phyloP scores from a whole-genome alignment of 2,888 invertebrate species.

The Xanthorhoe designata region DNA sequence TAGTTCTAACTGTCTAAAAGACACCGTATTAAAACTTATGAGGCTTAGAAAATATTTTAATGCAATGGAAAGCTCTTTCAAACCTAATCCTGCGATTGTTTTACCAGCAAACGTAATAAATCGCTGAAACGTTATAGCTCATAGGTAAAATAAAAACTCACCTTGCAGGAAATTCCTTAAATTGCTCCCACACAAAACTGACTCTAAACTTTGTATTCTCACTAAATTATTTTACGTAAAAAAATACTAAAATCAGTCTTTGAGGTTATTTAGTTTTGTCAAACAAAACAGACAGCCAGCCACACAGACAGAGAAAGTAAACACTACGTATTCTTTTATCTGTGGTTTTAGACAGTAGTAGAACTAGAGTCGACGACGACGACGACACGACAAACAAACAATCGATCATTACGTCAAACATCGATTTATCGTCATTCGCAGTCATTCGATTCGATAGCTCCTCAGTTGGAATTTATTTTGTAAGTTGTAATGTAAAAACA shows the following conservation, averaged over 20 bases:
- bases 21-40: background rate
- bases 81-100: background rate
- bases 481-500: no score
- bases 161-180: constrained; percentile 17
- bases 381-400: no score
- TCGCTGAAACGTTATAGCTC: background rate
- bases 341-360: no score
- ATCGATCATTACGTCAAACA: no score
- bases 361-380: no score
- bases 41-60: background rate
- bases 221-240: constrained; percentile 21
- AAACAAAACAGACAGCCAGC: constrained; percentile 37
- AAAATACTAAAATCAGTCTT: constrained; percentile 69
- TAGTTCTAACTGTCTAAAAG: background rate
- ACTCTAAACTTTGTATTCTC: constrained; percentile 4
- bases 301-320: no score
- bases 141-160: background rate
- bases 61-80: background rate
- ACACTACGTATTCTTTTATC: no score
- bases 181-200: constrained; percentile 11
- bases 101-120: constrained; percentile 6
- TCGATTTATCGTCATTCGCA: no score
- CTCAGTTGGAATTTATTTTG: no score
- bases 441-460: no score
- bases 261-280: constrained; percentile 72